Conservation (phyloP, 1,140 invertebrate genomes). For the Artemia franciscana region DNA sequence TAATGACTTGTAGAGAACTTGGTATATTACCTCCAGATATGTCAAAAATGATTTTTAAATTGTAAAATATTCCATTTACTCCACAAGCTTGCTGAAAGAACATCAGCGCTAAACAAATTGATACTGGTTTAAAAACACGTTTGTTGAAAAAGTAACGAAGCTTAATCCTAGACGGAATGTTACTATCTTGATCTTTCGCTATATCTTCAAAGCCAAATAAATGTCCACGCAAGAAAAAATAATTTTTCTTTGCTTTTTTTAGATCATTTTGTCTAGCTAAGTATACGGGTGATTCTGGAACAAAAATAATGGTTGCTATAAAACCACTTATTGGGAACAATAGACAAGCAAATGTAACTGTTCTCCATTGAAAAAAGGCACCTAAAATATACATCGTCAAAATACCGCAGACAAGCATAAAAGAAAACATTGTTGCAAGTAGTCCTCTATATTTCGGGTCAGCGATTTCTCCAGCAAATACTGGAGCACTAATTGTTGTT, state of each 20-base stretch:
- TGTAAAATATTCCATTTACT: slow-evolving; percentile 65
- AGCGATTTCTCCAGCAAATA: neutral
- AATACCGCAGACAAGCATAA: neutral
- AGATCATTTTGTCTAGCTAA: neutral
- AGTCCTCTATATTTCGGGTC: neutral
- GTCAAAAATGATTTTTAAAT: slow-evolving; percentile 42
- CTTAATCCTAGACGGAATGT: too few species aligned
- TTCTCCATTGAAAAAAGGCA: neutral
- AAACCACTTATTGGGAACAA: neutral
- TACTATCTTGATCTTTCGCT: too few species aligned
- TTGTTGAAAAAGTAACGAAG: slow-evolving; percentile 33
- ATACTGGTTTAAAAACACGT: slow-evolving; percentile 34
- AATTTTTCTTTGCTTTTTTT: neutral
- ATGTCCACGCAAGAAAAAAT: neutral
- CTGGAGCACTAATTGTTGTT: neutral
- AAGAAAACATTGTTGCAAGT: neutral
- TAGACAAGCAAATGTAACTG: neutral
- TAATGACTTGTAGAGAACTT: slow-evolving; percentile 32
- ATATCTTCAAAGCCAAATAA: neutral
- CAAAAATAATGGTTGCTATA: neutral
- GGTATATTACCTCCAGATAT: slow-evolving; percentile 25
- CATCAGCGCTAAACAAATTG: slow-evolving; percentile 52
- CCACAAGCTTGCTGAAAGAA: slow-evolving; percentile 62
- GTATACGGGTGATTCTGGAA: neutral
- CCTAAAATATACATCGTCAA: neutral